Percentiles rank a stretch among this genome's conserved stretches.
These are phyloP conservation scores for Lepus europaeus DNA, from an alignment of 2,113 vertebrate species.

Conservation along the genomic window DNA sequence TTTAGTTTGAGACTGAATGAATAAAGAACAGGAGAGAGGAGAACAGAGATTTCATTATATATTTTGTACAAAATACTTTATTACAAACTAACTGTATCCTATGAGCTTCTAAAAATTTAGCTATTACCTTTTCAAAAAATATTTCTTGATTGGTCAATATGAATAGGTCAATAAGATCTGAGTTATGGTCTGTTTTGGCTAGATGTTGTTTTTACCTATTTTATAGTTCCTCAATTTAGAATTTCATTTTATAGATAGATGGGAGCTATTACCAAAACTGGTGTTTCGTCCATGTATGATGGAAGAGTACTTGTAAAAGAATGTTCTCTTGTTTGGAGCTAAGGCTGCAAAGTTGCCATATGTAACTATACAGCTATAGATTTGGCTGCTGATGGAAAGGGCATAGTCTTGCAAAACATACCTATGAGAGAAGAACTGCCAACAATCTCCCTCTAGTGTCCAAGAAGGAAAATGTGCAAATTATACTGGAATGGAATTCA, in stretches of 20 bases:
- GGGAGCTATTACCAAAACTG: neutral
- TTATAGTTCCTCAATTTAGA: neutral
- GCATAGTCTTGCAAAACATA: neutral
- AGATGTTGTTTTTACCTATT: neutral
- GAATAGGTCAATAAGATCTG: neutral
- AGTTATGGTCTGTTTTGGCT: neutral
- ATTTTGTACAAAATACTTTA: neutral
- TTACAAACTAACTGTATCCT: neutral
- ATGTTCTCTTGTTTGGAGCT: neutral
- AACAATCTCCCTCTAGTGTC: slow-evolving; percentile 76
- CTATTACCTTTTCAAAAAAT: neutral
- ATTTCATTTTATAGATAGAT: slow-evolving; percentile 29
- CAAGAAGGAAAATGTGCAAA: slow-evolving; percentile 31
- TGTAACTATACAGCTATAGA: rapidly evolving
- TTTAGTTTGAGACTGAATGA: neutral
- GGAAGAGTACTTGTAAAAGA: neutral
- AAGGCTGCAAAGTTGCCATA: neutral
- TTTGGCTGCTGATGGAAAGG: neutral
- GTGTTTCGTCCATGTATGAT: neutral
- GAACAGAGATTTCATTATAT: neutral
- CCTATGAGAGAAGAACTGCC: neutral
- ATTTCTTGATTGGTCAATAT: neutral
- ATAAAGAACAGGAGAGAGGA: neutral
- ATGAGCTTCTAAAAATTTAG: neutral
- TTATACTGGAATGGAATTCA: neutral